phyloP scores from a whole-genome alignment of 2,797 vertebrate species.

The Lepilemur ruficaudatus region DNA sequence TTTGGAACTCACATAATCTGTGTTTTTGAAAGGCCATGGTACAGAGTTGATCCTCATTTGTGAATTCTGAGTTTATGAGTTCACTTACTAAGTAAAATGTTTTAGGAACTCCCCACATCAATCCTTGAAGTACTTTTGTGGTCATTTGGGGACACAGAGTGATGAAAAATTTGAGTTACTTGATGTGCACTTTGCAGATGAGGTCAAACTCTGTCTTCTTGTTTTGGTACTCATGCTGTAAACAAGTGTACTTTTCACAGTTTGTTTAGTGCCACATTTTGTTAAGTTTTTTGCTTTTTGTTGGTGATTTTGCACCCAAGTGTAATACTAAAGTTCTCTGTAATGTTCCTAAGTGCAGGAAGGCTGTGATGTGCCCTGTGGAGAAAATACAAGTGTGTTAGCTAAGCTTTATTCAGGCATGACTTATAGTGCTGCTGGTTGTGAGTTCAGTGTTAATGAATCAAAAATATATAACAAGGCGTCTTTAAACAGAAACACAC shows the following conservation, averaged over 20 bases:
- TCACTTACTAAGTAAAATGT: not conserved
- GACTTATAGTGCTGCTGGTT: not conserved
- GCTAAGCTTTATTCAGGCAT: not conserved
- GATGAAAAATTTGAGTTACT: not conserved
- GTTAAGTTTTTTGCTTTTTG: not conserved
- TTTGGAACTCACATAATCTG: not conserved
- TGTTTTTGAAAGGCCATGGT: not conserved
- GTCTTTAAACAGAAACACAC: not conserved
- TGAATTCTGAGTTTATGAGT: constrained; percentile 19
- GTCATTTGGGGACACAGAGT: not conserved
- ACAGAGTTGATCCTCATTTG: not conserved
- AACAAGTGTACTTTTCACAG: not conserved
- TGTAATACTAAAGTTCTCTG: not conserved
- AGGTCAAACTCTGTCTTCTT: not conserved
- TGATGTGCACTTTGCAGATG: not conserved
- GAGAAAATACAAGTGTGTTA: not conserved
- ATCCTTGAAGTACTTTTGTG: not conserved
- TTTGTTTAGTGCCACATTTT: not conserved
- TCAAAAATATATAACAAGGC: not conserved
- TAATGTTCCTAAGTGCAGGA: not conserved
- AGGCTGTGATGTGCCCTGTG: not conserved
- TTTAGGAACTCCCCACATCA: not conserved
- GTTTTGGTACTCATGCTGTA: not conserved
- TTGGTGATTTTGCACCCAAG: not conserved
- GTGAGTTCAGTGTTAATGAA: not conserved